A percentile compares a stretch with the other conserved stretches of the same genome.
Conservation (phyloP, 2,888 invertebrate species). For the Drosophila buzzatii region DNA sequence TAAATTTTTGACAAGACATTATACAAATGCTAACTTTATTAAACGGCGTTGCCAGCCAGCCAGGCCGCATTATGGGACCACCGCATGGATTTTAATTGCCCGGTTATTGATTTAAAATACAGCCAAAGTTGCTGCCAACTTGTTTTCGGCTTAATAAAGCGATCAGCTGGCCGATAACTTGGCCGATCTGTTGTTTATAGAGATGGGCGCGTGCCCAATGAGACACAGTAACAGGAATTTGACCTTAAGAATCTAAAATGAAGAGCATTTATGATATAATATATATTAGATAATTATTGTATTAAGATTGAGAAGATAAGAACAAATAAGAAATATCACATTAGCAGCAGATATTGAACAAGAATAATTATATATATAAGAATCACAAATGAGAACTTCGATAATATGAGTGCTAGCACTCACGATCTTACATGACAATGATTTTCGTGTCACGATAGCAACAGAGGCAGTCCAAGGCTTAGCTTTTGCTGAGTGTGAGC, state of each 20-base stretch:
- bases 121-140: slow-evolving; percentile 37
- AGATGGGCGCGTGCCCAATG: slow-evolving; percentile 12
- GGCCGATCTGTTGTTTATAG: slow-evolving; percentile 9
- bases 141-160: slow-evolving; percentile 59
- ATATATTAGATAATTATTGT: too few relatives aligned
- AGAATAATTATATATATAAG: background rate
- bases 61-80: slow-evolving; percentile 52
- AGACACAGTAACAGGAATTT: background rate
- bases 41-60: slow-evolving; percentile 31
- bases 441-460: slow-evolving; percentile 6
- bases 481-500: background rate
- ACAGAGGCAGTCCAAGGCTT: background rate
- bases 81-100: slow-evolving; percentile 73
- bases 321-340: too few relatives aligned
- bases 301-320: too few relatives aligned
- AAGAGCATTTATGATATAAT: too few relatives aligned
- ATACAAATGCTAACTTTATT: slow-evolving; percentile 75
- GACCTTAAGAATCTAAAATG: background rate
- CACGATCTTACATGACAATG: background rate
- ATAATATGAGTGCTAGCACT: background rate
- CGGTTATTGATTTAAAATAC: slow-evolving; percentile 65
- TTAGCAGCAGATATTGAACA: background rate
- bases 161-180: slow-evolving; percentile 44
- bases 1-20: slow-evolving; percentile 78
- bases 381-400: background rate